A percentile compares a stretch with the other conserved stretches of the same genome.
Conservation (phyloP, 2,797 vertebrate genomes). For the Oreochromis mossambicus region DNA sequence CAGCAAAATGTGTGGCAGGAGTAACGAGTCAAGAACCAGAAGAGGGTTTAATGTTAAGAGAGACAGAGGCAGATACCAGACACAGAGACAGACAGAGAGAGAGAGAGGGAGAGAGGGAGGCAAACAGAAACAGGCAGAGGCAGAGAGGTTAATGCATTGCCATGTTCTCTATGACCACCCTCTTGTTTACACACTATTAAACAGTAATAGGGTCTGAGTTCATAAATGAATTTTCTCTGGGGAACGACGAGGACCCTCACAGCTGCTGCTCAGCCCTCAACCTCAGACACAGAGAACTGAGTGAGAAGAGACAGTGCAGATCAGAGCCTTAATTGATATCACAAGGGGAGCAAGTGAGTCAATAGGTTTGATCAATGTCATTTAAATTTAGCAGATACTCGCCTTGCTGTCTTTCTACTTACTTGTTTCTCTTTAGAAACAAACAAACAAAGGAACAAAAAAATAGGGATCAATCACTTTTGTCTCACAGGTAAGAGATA, state of each 20-base stretch:
- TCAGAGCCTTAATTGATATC: slow-evolving; percentile 56
- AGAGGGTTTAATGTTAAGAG: slow-evolving; percentile 1
- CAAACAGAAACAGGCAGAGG: slow-evolving; percentile 32
- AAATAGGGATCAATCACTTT: background rate
- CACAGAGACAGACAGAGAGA: slow-evolving; percentile 1
- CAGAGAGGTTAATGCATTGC: slow-evolving; percentile 56
- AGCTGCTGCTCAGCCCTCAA: slow-evolving; percentile 12
- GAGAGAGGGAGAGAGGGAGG: background rate
- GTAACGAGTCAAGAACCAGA: slow-evolving; percentile 23
- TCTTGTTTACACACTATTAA: slow-evolving; percentile 67
- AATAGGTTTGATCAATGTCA: slow-evolving; percentile 53
- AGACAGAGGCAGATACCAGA: slow-evolving; percentile 9
- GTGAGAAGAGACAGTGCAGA: slow-evolving; percentile 6
- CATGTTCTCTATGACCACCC: slow-evolving; percentile 38
- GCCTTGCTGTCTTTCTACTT: background rate
- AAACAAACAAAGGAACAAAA: slow-evolving; percentile 28
- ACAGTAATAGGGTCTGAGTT: slow-evolving; percentile 58
- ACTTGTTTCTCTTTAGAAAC: slow-evolving; percentile 4
- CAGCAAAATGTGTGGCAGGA: slow-evolving; percentile 3
- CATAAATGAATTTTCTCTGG: slow-evolving; percentile 48
- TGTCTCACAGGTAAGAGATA: background rate
- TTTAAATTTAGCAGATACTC: slow-evolving; percentile 51
- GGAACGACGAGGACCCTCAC: slow-evolving; percentile 17
- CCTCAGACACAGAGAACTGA: slow-evolving; percentile 7
- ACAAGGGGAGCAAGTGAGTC: slow-evolving; percentile 31